Percentiles rank a stretch among this genome's conserved stretches.
Conservation (phyloP, 1,140 invertebrate genomes). For the Nymphalis io region DNA sequence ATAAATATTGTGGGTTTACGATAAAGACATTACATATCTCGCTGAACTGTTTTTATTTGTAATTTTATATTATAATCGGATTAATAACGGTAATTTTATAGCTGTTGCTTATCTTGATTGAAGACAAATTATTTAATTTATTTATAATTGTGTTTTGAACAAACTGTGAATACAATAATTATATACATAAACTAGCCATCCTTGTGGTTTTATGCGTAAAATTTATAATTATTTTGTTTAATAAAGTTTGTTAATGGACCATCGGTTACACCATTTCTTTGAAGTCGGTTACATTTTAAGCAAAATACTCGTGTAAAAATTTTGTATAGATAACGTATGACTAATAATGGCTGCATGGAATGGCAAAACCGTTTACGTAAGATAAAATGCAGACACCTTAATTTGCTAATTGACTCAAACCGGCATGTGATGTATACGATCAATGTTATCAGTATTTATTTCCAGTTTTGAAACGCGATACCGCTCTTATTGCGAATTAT, state of each 20-base stretch:
- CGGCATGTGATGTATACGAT: slow-evolving; percentile 16
- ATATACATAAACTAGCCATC: background rate
- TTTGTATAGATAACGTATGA: background rate
- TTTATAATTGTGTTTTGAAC: slow-evolving; percentile 6
- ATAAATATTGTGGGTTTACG: background rate
- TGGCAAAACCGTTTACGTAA: slow-evolving; percentile 20
- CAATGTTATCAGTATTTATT: slow-evolving; percentile 31
- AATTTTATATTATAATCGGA: slow-evolving; percentile 47
- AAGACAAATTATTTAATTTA: slow-evolving; percentile 44
- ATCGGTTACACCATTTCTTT: too few relatives aligned
- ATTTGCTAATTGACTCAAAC: slow-evolving; percentile 40
- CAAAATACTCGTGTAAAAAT: background rate
- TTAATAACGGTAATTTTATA: slow-evolving; percentile 56
- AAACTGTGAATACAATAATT: background rate
- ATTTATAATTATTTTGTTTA: too few relatives aligned
- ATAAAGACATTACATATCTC: slow-evolving; percentile 19
- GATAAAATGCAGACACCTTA: slow-evolving; percentile 34
- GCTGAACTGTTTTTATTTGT: slow-evolving; percentile 50
- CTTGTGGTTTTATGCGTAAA: too few relatives aligned
- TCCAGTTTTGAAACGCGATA: slow-evolving; percentile 30
- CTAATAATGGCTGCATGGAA: slow-evolving; percentile 5
- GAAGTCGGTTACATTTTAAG: background rate
- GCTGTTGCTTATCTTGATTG: slow-evolving; percentile 60
- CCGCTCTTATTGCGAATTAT: background rate
- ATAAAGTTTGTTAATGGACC: too few relatives aligned